Conservation (phyloP, 2,113 vertebrate species). For the Holacanthus passer region DNA sequence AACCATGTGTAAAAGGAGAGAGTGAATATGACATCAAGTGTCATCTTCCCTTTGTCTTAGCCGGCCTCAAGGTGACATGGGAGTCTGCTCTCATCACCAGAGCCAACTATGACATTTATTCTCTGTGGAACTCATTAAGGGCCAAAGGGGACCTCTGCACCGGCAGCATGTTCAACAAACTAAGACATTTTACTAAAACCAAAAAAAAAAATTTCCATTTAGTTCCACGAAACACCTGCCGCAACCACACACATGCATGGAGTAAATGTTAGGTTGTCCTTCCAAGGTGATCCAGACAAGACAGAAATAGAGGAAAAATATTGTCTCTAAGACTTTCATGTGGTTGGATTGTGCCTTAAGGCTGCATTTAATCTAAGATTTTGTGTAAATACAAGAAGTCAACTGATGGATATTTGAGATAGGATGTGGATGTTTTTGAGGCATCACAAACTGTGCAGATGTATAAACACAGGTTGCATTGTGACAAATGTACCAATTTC, state of each 20-base stretch:
- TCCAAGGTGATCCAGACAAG: constrained; percentile 60
- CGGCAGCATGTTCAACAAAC: constrained; percentile 74
- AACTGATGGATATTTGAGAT: not conserved
- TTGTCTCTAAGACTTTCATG: not conserved
- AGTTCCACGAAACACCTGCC: constrained; percentile 65
- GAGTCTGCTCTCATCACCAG: constrained; percentile 71
- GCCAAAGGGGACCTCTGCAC: constrained; percentile 73
- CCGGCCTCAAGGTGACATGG: constrained; percentile 79
- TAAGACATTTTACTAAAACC: constrained; percentile 68
- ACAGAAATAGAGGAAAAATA: not conserved
- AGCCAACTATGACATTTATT: constrained; percentile 76
- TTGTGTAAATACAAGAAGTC: not conserved
- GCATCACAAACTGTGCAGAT: not conserved
- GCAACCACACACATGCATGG: constrained; percentile 24
- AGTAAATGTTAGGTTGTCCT: constrained; percentile 48
- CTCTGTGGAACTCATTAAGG: constrained; percentile 80
- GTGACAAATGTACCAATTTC: not conserved
- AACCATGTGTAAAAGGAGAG: constrained; percentile 50
- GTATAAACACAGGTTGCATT: not conserved
- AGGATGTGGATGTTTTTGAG: not conserved
- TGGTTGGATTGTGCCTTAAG: not conserved
- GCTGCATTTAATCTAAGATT: not conserved
- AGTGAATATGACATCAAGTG: constrained; percentile 71
- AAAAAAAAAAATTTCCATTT: constrained; percentile 16
- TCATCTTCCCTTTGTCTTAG: constrained; percentile 70